phyloP scores from a whole-genome alignment of 2,888 invertebrate species.

The Melanostoma scalare region DNA sequence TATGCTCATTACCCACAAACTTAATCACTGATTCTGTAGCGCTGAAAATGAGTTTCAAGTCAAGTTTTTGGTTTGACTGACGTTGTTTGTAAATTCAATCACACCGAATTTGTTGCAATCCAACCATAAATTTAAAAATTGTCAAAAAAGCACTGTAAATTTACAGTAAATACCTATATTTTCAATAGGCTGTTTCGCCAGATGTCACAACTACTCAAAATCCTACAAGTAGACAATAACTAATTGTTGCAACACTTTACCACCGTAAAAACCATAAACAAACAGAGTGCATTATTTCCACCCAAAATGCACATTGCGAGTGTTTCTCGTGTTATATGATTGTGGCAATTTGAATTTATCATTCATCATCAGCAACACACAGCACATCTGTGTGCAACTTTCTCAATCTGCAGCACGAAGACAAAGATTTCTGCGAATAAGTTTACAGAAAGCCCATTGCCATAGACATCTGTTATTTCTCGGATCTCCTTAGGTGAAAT shows the following conservation, averaged over 20 bases:
- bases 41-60: too few species aligned
- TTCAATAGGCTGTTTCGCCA: slow-evolving; percentile 10
- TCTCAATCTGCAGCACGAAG: slow-evolving; percentile 65
- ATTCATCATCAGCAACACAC: slow-evolving; percentile 50
- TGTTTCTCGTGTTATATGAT: slow-evolving; percentile 47
- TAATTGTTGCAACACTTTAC: slow-evolving; percentile 48
- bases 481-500: slow-evolving; percentile 19
- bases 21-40: too few species aligned
- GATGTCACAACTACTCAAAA: slow-evolving; percentile 48
- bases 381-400: slow-evolving; percentile 64
- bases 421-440: slow-evolving; percentile 40
- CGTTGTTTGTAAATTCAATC: too few species aligned
- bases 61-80: too few species aligned
- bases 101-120: too few species aligned
- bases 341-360: slow-evolving; percentile 68
- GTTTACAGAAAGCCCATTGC: slow-evolving; percentile 37
- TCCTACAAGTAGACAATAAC: slow-evolving; percentile 51
- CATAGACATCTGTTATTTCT: slow-evolving; percentile 37
- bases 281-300: slow-evolving; percentile 42
- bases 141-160: background rate
- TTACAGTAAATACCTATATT: background rate
- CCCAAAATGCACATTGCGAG: slow-evolving; percentile 8
- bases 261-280: slow-evolving; percentile 4
- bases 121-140: too few species aligned
- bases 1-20: too few species aligned